Evolutionary conservation across 2,113 vertebrate genomes (phyloP).

Genomic region (Ptyas mucosa): DNA sequence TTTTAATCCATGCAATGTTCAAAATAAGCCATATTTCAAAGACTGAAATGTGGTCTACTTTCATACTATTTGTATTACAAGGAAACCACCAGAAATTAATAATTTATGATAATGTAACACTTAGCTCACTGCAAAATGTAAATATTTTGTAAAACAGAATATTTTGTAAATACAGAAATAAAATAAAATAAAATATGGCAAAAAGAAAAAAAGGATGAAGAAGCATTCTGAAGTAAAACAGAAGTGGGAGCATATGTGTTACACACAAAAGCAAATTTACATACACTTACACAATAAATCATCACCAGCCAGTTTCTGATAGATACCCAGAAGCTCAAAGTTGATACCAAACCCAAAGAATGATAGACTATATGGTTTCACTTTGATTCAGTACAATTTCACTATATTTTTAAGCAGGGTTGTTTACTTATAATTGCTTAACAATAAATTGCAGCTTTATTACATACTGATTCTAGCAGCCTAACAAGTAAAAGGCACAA

Average conservation of each 20-base stretch:
- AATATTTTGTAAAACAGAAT: background rate
- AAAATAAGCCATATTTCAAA: background rate
- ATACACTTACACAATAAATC: background rate
- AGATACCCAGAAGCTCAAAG: background rate
- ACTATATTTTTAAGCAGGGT: background rate
- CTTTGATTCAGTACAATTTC: background rate
- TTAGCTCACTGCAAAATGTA: background rate
- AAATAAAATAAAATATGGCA: background rate
- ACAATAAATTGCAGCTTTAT: background rate
- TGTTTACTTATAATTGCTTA: background rate
- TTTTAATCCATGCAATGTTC: background rate
- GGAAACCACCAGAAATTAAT: background rate
- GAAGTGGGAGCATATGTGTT: background rate
- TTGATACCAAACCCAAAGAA: background rate
- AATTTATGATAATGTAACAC: background rate
- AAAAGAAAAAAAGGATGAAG: background rate
- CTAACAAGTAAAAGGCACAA: background rate
- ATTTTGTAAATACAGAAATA: background rate
- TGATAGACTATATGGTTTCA: background rate
- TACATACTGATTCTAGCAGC: background rate
- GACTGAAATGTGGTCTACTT: background rate
- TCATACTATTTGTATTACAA: background rate
- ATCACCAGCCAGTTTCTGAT: background rate
- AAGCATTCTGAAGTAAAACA: background rate
- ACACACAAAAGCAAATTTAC: background rate